A percentile compares a stretch with the other conserved stretches of the same genome.
Conservation (phyloP, 2,797 vertebrate species). For the Zalophus californianus region DNA sequence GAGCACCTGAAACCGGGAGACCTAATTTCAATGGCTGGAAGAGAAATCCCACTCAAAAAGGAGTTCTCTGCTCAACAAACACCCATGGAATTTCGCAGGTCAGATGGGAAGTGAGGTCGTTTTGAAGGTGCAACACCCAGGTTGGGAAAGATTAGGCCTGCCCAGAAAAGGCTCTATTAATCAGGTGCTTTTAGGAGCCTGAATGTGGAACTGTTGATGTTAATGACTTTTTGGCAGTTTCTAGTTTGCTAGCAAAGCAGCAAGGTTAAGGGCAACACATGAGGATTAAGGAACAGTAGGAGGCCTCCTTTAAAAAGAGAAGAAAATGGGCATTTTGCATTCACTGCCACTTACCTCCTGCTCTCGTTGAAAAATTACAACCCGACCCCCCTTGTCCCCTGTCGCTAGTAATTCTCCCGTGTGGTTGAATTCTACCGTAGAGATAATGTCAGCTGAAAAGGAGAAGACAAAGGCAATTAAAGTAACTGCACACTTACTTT, state of each 20-base stretch:
- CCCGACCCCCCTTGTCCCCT: constrained; percentile 98
- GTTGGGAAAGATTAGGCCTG: background rate
- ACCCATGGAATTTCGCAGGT: constrained; percentile 26
- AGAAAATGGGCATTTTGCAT: constrained; percentile 85
- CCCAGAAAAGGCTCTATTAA: background rate
- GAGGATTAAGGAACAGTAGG: constrained; percentile 86
- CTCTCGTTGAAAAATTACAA: constrained; percentile 99
- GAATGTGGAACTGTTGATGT: constrained; percentile 60
- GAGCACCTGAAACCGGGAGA: background rate
- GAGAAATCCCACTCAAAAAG: background rate
- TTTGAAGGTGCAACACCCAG: background rate
- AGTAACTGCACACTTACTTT: constrained; percentile 85
- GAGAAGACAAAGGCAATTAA: constrained; percentile 89
- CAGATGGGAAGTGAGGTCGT: background rate
- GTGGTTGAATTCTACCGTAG: constrained; percentile 99
- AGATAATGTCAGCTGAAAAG: constrained; percentile 98
- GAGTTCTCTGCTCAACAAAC: background rate
- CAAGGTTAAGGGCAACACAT: constrained; percentile 78
- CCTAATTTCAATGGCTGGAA: constrained; percentile 6
- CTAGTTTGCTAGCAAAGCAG: constrained; percentile 77
- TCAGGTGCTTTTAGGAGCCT: constrained; percentile 37
- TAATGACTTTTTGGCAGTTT: constrained; percentile 78
- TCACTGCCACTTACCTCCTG: constrained; percentile 94
- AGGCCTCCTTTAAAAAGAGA: constrained; percentile 82
- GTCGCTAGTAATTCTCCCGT: constrained; percentile 98